Percentiles rank a stretch among this genome's conserved stretches.
Conservation (phyloP, 2,113 vertebrate genomes). For the Sinocyclocheilus anophthalmus region DNA sequence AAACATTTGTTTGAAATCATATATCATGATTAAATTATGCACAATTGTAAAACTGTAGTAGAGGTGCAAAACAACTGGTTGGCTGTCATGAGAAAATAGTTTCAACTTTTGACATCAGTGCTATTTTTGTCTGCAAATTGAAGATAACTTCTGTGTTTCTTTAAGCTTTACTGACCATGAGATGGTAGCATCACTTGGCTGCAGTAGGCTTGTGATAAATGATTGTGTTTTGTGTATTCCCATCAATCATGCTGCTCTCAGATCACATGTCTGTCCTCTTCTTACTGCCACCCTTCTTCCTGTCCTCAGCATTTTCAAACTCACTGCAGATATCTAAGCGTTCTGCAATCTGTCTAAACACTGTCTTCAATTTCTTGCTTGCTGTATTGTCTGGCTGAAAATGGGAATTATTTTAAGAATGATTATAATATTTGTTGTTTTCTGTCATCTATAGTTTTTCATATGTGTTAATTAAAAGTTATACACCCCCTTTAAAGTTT, state of each 20-base stretch:
- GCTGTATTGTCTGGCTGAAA: not conserved
- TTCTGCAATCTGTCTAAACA: not conserved
- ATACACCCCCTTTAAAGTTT: too few species aligned
- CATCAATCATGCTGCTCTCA: not conserved
- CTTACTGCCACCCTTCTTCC: not conserved
- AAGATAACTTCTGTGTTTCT: not conserved
- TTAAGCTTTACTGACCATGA: not conserved
- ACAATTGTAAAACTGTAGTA: not conserved
- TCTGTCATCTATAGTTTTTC: not conserved
- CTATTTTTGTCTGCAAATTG: not conserved
- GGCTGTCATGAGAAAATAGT: not conserved
- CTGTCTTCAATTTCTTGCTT: not conserved
- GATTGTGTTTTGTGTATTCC: not conserved
- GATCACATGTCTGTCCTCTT: not conserved
- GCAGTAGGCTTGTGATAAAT: not conserved
- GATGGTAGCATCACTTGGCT: not conserved
- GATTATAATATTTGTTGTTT: not conserved
- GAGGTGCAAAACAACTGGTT: not conserved
- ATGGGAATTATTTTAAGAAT: not conserved
- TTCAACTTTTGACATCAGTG: not conserved
- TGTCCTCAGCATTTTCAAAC: not conserved
- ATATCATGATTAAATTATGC: too few species aligned
- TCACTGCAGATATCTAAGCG: not conserved
- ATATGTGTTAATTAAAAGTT: not conserved
- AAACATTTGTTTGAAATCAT: too few species aligned